Conservation (phyloP, 2,113 vertebrate genomes). For the Malurus alboscapulatus region DNA sequence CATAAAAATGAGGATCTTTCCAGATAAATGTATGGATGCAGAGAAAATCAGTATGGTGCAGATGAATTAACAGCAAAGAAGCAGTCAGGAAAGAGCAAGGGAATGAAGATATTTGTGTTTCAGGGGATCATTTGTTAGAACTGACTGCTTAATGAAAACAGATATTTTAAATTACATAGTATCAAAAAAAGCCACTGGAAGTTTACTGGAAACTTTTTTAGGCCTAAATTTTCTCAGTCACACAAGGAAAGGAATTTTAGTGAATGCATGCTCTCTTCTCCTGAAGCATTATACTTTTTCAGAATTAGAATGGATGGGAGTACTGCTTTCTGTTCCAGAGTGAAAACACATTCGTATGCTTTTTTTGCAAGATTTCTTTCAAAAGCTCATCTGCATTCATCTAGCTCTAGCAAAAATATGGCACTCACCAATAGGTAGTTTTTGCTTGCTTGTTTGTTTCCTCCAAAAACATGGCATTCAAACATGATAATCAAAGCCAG, state of each 20-base stretch:
- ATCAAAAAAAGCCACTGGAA: background rate
- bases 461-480: background rate
- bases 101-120: background rate
- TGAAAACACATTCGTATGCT: background rate
- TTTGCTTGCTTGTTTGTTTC: constrained; percentile 13
- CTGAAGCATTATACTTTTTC: background rate
- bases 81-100: background rate
- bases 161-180: background rate
- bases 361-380: background rate
- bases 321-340: background rate
- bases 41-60: background rate
- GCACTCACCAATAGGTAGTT: background rate
- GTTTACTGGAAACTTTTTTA: background rate
- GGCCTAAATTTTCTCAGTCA: background rate
- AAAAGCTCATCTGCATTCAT: background rate
- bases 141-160: background rate
- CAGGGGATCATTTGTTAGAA: background rate
- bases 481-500: background rate
- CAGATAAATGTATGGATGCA: background rate
- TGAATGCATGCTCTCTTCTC: background rate
- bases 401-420: background rate
- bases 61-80: background rate
- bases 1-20: background rate
- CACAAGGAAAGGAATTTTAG: background rate
- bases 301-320: background rate